Evolutionary conservation across 2,797 vertebrate genomes (phyloP).

Genomic region (Sebastes nivosus): DNA sequence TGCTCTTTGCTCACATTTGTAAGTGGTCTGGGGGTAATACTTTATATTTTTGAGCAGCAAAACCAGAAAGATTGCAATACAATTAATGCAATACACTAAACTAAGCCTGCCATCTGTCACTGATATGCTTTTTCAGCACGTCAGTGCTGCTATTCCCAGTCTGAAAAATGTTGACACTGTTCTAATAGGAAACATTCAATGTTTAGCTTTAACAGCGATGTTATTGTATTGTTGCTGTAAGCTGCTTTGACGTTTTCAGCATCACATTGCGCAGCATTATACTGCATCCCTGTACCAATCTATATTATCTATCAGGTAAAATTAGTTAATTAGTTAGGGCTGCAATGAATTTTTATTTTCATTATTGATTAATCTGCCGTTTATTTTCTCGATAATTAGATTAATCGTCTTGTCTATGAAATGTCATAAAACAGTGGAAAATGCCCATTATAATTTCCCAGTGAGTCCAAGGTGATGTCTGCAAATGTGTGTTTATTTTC

Average conservation of each 20-base stretch:
- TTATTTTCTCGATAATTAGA: not conserved
- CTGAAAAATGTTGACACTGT: not conserved
- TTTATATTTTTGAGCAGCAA: not conserved
- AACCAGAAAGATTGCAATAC: not conserved
- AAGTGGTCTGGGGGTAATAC: not conserved
- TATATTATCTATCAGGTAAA: not conserved
- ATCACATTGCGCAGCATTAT: not conserved
- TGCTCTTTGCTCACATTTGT: not conserved
- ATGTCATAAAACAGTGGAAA: not conserved
- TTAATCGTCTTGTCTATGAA: not conserved
- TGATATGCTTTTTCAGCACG: slow-evolving; percentile 12
- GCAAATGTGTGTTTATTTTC: not conserved
- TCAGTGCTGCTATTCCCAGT: not conserved
- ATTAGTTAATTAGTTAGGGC: not conserved
- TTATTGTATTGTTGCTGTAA: not conserved
- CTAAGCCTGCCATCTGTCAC: slow-evolving; percentile 21
- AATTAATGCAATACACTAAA: slow-evolving; percentile 12
- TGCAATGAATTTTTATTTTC: not conserved
- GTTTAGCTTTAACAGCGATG: slow-evolving; percentile 8
- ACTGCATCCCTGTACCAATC: not conserved
- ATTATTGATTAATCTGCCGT: not conserved
- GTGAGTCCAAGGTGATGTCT: not conserved
- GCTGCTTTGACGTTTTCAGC: not conserved
- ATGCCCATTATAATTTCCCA: not conserved
- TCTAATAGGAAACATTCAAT: not conserved